A percentile compares a stretch with the other conserved stretches of the same genome.
These are phyloP conservation scores for Metopolophium dirhodum DNA, from an alignment of 1,140 invertebrate species.

Conservation along the genomic window DNA sequence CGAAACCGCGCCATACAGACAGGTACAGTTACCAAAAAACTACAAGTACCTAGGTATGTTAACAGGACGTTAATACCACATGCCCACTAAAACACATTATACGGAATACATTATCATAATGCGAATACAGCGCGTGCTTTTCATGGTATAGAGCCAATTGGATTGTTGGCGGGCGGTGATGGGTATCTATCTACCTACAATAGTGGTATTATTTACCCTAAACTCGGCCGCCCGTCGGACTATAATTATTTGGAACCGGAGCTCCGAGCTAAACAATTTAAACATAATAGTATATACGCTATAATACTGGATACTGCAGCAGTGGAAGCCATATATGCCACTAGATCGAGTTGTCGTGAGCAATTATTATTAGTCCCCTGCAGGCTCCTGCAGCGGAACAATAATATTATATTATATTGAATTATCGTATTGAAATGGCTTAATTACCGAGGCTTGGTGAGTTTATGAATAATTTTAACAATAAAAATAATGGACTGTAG, in stretches of 20 bases:
- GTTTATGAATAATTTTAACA: background rate
- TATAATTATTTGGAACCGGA: background rate
- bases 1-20: background rate
- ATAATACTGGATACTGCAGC: background rate
- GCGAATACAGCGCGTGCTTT: background rate
- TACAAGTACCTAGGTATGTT: background rate
- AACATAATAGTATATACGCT: background rate
- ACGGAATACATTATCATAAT: background rate
- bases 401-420: background rate
- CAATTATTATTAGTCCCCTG: background rate
- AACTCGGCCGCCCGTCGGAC: background rate
- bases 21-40: background rate
- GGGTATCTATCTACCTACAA: background rate
- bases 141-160: background rate
- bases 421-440: background rate
- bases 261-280: background rate
- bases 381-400: background rate
- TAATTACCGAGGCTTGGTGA: background rate
- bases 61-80: background rate
- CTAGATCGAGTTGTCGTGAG: background rate
- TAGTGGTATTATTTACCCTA: background rate
- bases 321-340: background rate
- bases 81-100: background rate
- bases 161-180: background rate
- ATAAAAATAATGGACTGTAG: background rate